Evolutionary conservation across 2,888 invertebrate species (phyloP).

Genomic region (Cryptosula pallasiana): DNA sequence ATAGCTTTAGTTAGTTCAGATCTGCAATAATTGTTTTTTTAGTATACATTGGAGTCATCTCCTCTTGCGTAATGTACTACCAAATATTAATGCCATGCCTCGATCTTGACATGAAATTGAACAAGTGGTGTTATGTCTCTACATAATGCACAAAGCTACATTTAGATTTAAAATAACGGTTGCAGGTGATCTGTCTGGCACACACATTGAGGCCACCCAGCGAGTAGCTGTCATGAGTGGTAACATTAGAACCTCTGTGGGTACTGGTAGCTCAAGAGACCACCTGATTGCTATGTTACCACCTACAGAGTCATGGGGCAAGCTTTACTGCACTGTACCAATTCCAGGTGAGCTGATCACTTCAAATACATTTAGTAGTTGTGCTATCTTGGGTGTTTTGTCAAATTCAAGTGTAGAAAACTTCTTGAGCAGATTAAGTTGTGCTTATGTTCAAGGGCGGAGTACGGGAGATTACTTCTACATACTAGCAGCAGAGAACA

Average conservation of each 20-base stretch:
- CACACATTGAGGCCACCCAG: slow-evolving; percentile 32
- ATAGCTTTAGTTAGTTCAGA: background rate
- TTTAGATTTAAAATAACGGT: too few relatives aligned
- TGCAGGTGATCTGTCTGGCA: slow-evolving; percentile 37
- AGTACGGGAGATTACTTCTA: slow-evolving; percentile 23
- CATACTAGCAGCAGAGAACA: slow-evolving; percentile 18
- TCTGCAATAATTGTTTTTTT: too few relatives aligned
- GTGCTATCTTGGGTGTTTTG: too few relatives aligned
- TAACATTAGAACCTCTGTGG: slow-evolving; percentile 35
- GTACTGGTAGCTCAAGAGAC: slow-evolving; percentile 32
- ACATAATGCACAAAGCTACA: too few relatives aligned
- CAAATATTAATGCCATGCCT: too few relatives aligned
- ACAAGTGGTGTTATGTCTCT: too few relatives aligned
- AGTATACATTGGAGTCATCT: too few relatives aligned
- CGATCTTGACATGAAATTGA: too few relatives aligned
- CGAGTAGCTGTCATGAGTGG: slow-evolving; percentile 38
- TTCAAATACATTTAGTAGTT: too few relatives aligned
- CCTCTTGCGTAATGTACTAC: too few relatives aligned
- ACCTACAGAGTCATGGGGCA: slow-evolving; percentile 39
- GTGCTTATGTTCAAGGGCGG: slow-evolving; percentile 1
- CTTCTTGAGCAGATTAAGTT: too few relatives aligned
- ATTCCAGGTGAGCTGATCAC: slow-evolving; percentile 36
- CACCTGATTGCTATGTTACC: slow-evolving; percentile 39
- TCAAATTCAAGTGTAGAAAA: too few relatives aligned
- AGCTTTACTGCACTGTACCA: slow-evolving; percentile 36